Percentiles rank a stretch among this genome's conserved stretches.
Evolutionary conservation across 2,888 invertebrate species (phyloP).

Genomic region (Sylvicola cinctus): DNA sequence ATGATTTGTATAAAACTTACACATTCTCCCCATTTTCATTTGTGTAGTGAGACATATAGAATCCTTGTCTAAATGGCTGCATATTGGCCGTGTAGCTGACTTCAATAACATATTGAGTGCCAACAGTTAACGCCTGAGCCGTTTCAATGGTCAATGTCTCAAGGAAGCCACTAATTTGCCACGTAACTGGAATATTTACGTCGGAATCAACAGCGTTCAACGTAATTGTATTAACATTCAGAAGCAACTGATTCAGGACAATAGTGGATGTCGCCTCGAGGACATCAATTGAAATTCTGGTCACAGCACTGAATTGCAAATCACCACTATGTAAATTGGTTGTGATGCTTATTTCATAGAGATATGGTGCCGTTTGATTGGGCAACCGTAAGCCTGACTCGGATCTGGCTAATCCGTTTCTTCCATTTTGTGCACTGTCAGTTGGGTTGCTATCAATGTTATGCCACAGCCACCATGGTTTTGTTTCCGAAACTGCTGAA

Average conservation of each 20-base stretch:
- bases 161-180: too few relatives aligned
- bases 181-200: too few relatives aligned
- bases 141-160: too few relatives aligned
- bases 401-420: too few relatives aligned
- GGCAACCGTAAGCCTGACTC: too few relatives aligned
- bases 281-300: not conserved
- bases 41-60: slow-evolving; percentile 35
- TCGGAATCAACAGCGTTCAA: too few relatives aligned
- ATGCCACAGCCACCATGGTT: too few relatives aligned
- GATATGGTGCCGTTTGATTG: not conserved
- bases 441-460: too few relatives aligned
- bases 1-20: slow-evolving; percentile 12
- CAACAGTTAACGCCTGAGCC: slow-evolving; percentile 9
- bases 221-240: not conserved
- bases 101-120: slow-evolving; percentile 26
- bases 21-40: slow-evolving; percentile 10
- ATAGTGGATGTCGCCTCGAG: not conserved
- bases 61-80: slow-evolving; percentile 39
- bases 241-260: not conserved
- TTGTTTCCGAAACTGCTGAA: too few relatives aligned
- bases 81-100: slow-evolving; percentile 35
- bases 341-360: not conserved
- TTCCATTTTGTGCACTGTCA: too few relatives aligned
- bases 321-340: not conserved
- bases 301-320: not conserved